Conservation (phyloP, 2,888 invertebrate genomes). For the Meloe dianella region DNA sequence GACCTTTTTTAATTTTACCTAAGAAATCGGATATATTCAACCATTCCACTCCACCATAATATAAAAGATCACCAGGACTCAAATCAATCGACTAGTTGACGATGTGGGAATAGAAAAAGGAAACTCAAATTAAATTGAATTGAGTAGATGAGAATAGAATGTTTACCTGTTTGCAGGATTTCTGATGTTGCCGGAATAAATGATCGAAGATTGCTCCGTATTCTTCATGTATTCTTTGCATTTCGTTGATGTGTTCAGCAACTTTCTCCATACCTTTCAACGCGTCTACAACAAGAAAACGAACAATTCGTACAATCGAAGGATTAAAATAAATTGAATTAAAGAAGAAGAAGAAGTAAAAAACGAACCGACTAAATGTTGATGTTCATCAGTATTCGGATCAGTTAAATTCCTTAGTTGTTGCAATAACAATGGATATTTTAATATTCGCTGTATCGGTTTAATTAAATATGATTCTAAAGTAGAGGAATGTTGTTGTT, state of each 20-base stretch:
- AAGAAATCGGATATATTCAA: constrained; percentile 96
- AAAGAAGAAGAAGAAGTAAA: too few relatives aligned
- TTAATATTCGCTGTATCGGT: constrained; percentile 97
- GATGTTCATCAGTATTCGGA: constrained; percentile 90
- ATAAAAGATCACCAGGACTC: constrained; percentile 95
- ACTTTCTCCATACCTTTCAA: constrained; percentile 98
- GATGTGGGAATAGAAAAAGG: constrained; percentile 18
- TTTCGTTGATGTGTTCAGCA: constrained; percentile 98
- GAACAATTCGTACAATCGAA: neutral
- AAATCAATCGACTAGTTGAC: constrained; percentile 85
- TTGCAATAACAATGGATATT: constrained; percentile 93
- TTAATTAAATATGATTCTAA: constrained; percentile 98
- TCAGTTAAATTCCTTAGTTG: constrained; percentile 94
- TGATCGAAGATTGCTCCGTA: constrained; percentile 99
- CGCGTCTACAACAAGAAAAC: constrained; percentile 73
- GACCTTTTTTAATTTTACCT: constrained; percentile 96
- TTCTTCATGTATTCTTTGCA: constrained; percentile 99
- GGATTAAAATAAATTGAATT: neutral
- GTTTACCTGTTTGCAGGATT: constrained; percentile 84
- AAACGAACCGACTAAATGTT: constrained; percentile 84
- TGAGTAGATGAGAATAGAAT: neutral
- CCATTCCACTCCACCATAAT: constrained; percentile 99
- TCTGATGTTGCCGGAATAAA: constrained; percentile 93
- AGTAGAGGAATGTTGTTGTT: constrained; percentile 95
- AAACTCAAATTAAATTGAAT: neutral